Conservation (phyloP, 2,888 invertebrate genomes). For the Notocelia uddmanniana region DNA sequence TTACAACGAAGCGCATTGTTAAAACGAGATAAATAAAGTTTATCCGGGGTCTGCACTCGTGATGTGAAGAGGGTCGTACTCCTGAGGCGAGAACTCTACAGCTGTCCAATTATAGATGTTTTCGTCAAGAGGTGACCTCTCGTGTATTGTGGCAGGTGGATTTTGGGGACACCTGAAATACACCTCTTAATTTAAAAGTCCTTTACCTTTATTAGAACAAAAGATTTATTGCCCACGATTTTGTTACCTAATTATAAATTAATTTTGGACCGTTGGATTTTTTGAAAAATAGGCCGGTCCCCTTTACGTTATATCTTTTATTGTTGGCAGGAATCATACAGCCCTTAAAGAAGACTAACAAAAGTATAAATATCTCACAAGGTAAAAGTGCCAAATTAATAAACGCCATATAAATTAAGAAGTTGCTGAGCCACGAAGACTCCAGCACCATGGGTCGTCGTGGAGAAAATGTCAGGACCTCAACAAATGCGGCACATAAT, state of each 20-base stretch:
- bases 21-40: slow-evolving; percentile 64
- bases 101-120: slow-evolving; percentile 80
- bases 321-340: slow-evolving; percentile 30
- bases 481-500: slow-evolving; percentile 54
- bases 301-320: background rate
- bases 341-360: background rate
- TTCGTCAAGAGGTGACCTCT: slow-evolving; percentile 65
- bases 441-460: slow-evolving; percentile 27
- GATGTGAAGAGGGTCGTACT: slow-evolving; percentile 78
- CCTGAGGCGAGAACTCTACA: slow-evolving; percentile 66
- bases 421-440: background rate
- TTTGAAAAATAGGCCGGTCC: slow-evolving; percentile 5
- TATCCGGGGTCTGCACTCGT: slow-evolving; percentile 64
- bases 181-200: slow-evolving; percentile 36
- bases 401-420: slow-evolving; percentile 33
- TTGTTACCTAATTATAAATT: slow-evolving; percentile 26
- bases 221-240: slow-evolving; percentile 10
- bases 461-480: slow-evolving; percentile 53
- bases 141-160: slow-evolving; percentile 58
- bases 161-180: slow-evolving; percentile 47
- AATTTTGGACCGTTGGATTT: slow-evolving; percentile 8
- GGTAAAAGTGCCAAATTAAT: slow-evolving; percentile 37
- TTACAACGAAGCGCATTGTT: slow-evolving; percentile 49
- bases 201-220: slow-evolving; percentile 38
- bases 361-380: slow-evolving; percentile 10